Evolutionary conservation across 1,140 invertebrate species (phyloP), one percentile per base, ranked within the genome.

Genomic region (Drosophila nasuta): DNA sequence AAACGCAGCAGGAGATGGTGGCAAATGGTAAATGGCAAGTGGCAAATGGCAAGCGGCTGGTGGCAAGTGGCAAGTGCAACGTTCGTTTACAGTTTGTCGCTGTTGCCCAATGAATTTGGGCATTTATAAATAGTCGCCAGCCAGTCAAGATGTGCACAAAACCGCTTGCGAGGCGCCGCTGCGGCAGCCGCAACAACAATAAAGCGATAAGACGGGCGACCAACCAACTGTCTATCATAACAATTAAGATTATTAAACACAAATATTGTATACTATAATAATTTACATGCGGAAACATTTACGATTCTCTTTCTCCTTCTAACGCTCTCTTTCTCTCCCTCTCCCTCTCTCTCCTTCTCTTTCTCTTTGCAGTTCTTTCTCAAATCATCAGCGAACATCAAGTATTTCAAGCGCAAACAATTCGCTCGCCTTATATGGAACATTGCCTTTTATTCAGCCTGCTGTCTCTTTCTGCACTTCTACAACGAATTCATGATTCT

Each of bases 401-500:
- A 92, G 52, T 91, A 82, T 51, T 92, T 92, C 20, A 91, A 92
- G 65, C 89, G 83, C 1, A 89, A 89, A 57, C 91, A 92, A 65
- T 91, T 92, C 52, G 85, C 83, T 3, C 81, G 91, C 8, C 66
- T 91, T 15, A 89, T 92, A 17, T 92, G 91, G 91, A 92, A 92
- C 46, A 91, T 92, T 46, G 81, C 91, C 7, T 92, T 92, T 52
- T 91, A 91, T 75, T 77, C 87, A 13, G 89, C 91, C 13, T 82
- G 83, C 45, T 86, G 79, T 35, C 51, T 92, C 11, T 92, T 92
- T 60, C 51, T 92, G 33, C 83, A 92, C 65, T 91, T 91, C 28
- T 92, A 92, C 64, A 92, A 92, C 57, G 87, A 91, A 52, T 91
- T 91, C 33, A 91, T 92, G 77, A 86, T 92, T 56, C 64, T 91